Base-by-base conservation (phyloP, 2,113 vertebrate genomes). In the Paramisgurnus dabryanus region DNA sequence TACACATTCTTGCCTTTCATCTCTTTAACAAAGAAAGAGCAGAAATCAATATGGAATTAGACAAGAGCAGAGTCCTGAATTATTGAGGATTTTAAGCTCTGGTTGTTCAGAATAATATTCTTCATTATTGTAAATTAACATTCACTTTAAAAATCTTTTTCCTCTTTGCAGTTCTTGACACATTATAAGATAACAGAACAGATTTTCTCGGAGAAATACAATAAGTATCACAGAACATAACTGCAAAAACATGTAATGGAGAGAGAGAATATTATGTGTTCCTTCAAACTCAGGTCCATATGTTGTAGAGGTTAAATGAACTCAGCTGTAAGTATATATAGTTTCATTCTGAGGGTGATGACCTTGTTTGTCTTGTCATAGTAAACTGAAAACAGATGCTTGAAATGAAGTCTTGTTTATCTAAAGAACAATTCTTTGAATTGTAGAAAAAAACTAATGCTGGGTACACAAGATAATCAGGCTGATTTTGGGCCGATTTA, bases 1-100 rank as follows among this genome's bases (percentile, higher is more conserved):
- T 53, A 67, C 27, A 22, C 40, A 72, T 79, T 64, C 61, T 53
- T 73, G 68, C 55, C 76, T 74, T 70, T 84, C 67, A 79, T 83
- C 74, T 49, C 69, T 73, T 76, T 81, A 72, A 75, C 45, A 70
- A 13, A 68, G 60, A 75, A 67, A 68, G 67, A 61, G 13, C 27
- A 78, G 64, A 84, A 84, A 79, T 84, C 84, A 71, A 76, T 83
- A 79, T 65, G 43, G 61, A 84, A 80, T 80, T 68, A 80, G 76
- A 82, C 50, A 69, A 66, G 58, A 78, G 50, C 50, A 71, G 41
- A 75, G 55, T 76, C 11, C 40, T 85, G 55, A 69, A 72, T 83
- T 83, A 82, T 80, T 80, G 67, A 82, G 49, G 63, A 76, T 72
- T 74, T 70, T 72, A 76, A 65, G 61, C 17, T 64, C 53, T 64